phyloP scores from a whole-genome alignment of 2,888 invertebrate genomes.

The Eudemis profundana region DNA sequence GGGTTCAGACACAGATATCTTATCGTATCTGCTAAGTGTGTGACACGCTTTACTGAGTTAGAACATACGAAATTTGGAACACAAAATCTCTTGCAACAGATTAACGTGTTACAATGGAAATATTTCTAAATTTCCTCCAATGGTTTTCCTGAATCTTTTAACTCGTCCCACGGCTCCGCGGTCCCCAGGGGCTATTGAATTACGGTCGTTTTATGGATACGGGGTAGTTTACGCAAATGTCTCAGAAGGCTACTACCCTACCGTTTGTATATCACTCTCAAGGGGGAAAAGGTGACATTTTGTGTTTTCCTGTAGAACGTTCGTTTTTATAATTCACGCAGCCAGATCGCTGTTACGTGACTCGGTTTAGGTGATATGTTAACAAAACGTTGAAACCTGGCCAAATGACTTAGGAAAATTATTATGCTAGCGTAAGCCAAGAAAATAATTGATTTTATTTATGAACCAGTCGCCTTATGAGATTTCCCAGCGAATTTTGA shows the following conservation, averaged over 20 bases:
- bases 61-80: background rate
- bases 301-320: slow-evolving; percentile 61
- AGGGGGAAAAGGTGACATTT: slow-evolving; percentile 67
- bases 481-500: too few relatives aligned
- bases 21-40: too few relatives aligned
- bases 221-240: slow-evolving; percentile 58
- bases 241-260: slow-evolving; percentile 48
- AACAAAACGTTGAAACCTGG: too few relatives aligned
- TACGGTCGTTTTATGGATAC: slow-evolving; percentile 57
- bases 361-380: slow-evolving; percentile 17
- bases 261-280: slow-evolving; percentile 52
- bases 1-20: too few relatives aligned
- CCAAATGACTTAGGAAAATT: too few relatives aligned
- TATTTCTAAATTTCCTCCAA: slow-evolving; percentile 4
- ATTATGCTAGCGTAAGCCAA: too few relatives aligned
- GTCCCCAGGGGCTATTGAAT: slow-evolving; percentile 50
- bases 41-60: too few relatives aligned
- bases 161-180: slow-evolving; percentile 13
- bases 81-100: background rate
- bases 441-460: too few relatives aligned
- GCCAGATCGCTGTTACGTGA: slow-evolving; percentile 50
- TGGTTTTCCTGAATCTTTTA: slow-evolving; percentile 11
- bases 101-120: background rate
- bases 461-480: too few relatives aligned
- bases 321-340: slow-evolving; percentile 74